A percentile compares a stretch with the other conserved stretches of the same genome.
These are phyloP conservation scores for Drosophila neocordata DNA, from an alignment of 1,140 invertebrate genomes.

Conservation along the genomic window DNA sequence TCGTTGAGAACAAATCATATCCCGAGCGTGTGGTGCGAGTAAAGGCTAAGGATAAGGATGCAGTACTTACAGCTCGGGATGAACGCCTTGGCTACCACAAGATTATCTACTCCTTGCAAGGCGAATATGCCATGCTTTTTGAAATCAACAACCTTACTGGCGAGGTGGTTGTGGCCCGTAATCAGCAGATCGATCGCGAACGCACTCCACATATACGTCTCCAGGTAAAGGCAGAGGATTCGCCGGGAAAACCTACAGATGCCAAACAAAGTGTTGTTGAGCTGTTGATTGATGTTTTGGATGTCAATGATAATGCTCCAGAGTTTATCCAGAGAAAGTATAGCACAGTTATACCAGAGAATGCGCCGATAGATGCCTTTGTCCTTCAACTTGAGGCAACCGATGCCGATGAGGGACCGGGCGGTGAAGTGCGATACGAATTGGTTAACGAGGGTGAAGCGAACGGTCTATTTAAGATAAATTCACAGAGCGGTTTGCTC, in stretches of 20 bases:
- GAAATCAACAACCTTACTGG: constrained; percentile 88
- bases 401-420: constrained; percentile 90
- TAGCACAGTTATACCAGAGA: constrained; percentile 86
- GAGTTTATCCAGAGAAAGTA: constrained; percentile 83
- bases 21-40: constrained; percentile 88
- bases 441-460: constrained; percentile 89
- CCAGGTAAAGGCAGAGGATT: constrained; percentile 89
- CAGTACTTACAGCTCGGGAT: constrained; percentile 85
- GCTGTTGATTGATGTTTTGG: constrained; percentile 89
- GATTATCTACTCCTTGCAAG: constrained; percentile 87
- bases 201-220: constrained; percentile 87
- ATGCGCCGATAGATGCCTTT: constrained; percentile 86
- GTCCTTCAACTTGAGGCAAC: constrained; percentile 90
- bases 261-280: constrained; percentile 86
- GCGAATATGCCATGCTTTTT: constrained; percentile 89
- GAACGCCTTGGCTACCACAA: constrained; percentile 87
- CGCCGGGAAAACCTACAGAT: constrained; percentile 87
- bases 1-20: constrained; percentile 88
- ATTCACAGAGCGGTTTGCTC: constrained; percentile 88
- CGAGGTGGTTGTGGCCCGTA: constrained; percentile 86
- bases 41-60: constrained; percentile 88
- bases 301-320: constrained; percentile 91
- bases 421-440: constrained; percentile 87
- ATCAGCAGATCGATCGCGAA: constrained; percentile 90
- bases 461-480: constrained; percentile 87